Base-by-base conservation (phyloP, 2,113 vertebrate genomes). In the Gavia stellata region DNA sequence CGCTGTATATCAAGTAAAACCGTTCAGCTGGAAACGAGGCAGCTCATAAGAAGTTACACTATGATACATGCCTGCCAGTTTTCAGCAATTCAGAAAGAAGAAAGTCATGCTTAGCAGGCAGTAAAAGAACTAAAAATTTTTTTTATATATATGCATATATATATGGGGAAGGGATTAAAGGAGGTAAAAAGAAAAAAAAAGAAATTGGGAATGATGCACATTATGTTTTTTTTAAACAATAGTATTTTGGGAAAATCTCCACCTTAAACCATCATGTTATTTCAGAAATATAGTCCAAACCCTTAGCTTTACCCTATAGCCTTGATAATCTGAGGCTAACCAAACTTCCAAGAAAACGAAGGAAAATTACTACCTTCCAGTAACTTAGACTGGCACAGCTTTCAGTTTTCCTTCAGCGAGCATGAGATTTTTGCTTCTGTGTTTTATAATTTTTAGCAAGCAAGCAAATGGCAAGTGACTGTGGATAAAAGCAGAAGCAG, bases 351-450 rank as follows among this genome's bases (percentile, higher is more conserved):
- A 91, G 86, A 40, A 92, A 94, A 94, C 34, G 58, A 81, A 70
- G 71, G 81, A 61, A 93, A 96, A 97, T 96, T 61, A 25, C 74
- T 77, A 21, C 92, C 49, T 96, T 91, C 78, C 94, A 87, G 70
- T 68, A 89, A 90, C 40, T 49, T 2, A 3, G 34, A 21, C 87
- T 73, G 93, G 88, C 62, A 66, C 15, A 28, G 66, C 0, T 14
- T 45, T 62, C 44, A 3, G 23, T 61, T 96, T 94, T 63, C 81
- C 90, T 68, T 34, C 34, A 74, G 81, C 10, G 0, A 93, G 67
- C 34, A 1, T 40, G 74, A 88, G 66, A 55, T 10, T 49, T 44
- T 24, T 52, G 10, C 74, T 88, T 44, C 88, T 92, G 34, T 47
- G 61, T 63, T 88, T 78, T 17, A 13, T 6, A 71, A 63, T 26